Evolutionary conservation across 2,113 vertebrate genomes (phyloP).

Genomic region (Forbesichthys papilliferus): DNA sequence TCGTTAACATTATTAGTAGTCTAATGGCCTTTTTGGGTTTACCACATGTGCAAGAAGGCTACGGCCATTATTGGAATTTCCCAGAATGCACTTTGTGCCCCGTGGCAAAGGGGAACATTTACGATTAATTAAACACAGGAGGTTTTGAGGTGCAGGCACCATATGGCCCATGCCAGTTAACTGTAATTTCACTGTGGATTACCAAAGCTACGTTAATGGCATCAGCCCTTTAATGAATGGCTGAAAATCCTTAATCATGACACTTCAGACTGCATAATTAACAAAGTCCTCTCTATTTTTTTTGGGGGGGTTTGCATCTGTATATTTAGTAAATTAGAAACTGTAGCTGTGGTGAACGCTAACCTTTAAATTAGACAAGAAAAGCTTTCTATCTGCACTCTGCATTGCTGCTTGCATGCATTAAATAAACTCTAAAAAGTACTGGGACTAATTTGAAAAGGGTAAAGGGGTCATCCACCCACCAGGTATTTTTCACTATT

Average conservation of each 20-base stretch:
- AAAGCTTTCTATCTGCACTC: too few species aligned
- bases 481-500: too few species aligned
- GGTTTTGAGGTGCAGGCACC: slow-evolving; percentile 23
- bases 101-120: slow-evolving; percentile 16
- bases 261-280: slow-evolving; percentile 34
- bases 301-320: background rate
- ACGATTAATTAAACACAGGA: slow-evolving; percentile 41
- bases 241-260: slow-evolving; percentile 28
- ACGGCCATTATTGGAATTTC: slow-evolving; percentile 21
- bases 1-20: slow-evolving; percentile 17
- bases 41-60: background rate
- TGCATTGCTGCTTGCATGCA: too few species aligned
- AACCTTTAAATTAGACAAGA: slow-evolving; percentile 6
- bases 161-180: slow-evolving; percentile 32
- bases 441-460: too few species aligned
- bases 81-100: slow-evolving; percentile 9
- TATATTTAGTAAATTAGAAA: slow-evolving; percentile 14
- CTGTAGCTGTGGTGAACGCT: background rate
- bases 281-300: slow-evolving; percentile 7
- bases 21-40: slow-evolving; percentile 18
- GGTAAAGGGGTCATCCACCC: too few species aligned
- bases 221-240: slow-evolving; percentile 31
- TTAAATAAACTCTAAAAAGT: too few species aligned
- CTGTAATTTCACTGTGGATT: slow-evolving; percentile 43
- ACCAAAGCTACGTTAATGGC: slow-evolving; percentile 18